Conservation (phyloP, 2,888 invertebrate species). For the Tenthredo mesomela region DNA sequence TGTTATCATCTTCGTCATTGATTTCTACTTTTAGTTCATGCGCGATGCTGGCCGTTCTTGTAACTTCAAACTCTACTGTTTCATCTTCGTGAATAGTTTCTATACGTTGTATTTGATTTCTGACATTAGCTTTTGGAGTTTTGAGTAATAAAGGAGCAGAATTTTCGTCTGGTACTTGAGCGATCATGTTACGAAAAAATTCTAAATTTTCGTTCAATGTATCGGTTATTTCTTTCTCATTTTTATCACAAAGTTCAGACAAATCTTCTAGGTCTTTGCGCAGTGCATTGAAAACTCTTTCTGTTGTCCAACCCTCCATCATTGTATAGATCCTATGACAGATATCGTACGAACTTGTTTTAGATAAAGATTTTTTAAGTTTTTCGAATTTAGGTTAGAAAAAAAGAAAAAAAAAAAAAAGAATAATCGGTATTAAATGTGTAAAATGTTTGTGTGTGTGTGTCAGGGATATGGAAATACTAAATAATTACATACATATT, state of each 20-base stretch:
- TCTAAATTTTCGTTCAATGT: slow-evolving; percentile 56
- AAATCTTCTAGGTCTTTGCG: slow-evolving; percentile 60
- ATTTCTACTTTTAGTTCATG: background rate
- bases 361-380: background rate
- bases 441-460: background rate
- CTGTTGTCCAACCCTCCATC: slow-evolving; percentile 62
- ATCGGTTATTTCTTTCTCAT: slow-evolving; percentile 57
- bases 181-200: slow-evolving; percentile 60
- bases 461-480: background rate
- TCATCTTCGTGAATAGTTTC: slow-evolving; percentile 72
- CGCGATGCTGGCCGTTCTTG: background rate
- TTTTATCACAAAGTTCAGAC: slow-evolving; percentile 54
- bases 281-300: slow-evolving; percentile 61
- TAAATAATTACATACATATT: slow-evolving; percentile 42
- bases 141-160: slow-evolving; percentile 68
- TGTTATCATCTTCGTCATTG: slow-evolving; percentile 1
- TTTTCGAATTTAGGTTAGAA: background rate
- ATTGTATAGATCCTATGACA: slow-evolving; percentile 39
- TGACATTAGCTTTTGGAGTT: slow-evolving; percentile 68
- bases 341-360: background rate
- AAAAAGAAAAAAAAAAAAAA: no score
- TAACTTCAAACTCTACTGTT: slow-evolving; percentile 52
- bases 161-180: slow-evolving; percentile 63
- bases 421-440: background rate
- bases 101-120: slow-evolving; percentile 64